Base-by-base conservation (phyloP, 2,113 vertebrate species). In the Cebidichthys violaceus region DNA sequence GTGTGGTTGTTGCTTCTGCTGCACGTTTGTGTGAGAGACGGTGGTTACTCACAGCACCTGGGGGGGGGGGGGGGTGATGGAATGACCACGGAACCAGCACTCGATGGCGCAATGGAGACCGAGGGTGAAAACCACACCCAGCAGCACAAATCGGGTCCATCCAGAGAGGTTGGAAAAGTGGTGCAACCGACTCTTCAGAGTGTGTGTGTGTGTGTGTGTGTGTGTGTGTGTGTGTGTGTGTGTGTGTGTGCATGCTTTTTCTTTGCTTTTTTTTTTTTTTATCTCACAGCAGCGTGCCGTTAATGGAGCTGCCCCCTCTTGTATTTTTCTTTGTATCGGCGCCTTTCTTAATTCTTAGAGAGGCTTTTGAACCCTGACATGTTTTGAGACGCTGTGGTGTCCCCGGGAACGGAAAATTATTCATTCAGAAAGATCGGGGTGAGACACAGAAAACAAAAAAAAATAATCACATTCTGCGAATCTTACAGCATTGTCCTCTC, bases 311-410 rank as follows among this genome's bases (percentile, higher is more conserved):
- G 47, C 13, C 73, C 81, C 85, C 75, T 62, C 61, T 39, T 41
- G 20, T 55, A 27, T 47, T 59, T 72, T 88, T 92, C 92, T 91
- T 17, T 69, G 90, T 90, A 90, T 77, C 39, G 22, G 29, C 47
- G 81, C 71, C 39, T 69, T 35, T 60, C 22, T 37, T 15, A 72
- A 78, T 95, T 95, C 94, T 93, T 95, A 93, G 93, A 94, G 92
- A 94, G 93, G 81, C 90, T 87, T 88, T 85, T 84, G 75, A 89
- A 82, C 69, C 24, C 35, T 81, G 71, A 77, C 77, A 80, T 87
- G 75, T 88, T 81, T 81, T 84, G 35, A 75, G 9, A 59, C 41
- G 55, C 47, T 47, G 64, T 13, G 73, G 43, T 64, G 79, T 1
- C 70, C 61, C 4, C 18, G 43, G 65, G 76, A 88, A 88, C 2